A percentile compares a stretch with the other conserved stretches of the same genome.
These are phyloP conservation scores for Dromaius novaehollandiae DNA, from an alignment of 2,113 vertebrate genomes.

Conservation along the genomic window DNA sequence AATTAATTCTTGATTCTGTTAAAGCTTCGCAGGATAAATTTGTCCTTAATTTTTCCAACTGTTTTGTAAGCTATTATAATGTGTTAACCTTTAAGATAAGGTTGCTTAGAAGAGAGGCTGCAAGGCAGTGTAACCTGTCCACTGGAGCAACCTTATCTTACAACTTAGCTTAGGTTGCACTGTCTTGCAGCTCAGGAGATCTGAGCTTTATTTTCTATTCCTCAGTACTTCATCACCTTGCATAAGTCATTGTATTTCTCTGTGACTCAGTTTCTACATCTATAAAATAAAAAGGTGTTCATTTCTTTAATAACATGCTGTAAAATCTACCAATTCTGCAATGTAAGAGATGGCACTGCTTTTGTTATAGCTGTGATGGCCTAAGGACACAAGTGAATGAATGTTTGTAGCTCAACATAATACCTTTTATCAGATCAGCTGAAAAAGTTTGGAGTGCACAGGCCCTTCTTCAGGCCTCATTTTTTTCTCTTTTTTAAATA, in stretches of 20 bases:
- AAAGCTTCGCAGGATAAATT: background rate
- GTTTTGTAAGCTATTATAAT: background rate
- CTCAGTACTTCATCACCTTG: background rate
- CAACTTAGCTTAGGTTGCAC: background rate
- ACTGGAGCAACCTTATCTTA: background rate
- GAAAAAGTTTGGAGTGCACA: background rate
- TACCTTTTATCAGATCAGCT: background rate
- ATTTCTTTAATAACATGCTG: background rate
- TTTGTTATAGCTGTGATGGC: background rate
- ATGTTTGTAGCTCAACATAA: background rate
- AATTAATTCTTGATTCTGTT: background rate
- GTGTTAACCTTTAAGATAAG: background rate
- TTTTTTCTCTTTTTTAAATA: background rate
- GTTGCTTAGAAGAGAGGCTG: background rate
- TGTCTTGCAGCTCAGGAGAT: background rate
- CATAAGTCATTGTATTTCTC: background rate
- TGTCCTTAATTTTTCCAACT: background rate
- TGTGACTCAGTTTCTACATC: background rate
- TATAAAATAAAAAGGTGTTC: background rate
- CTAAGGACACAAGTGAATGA: background rate
- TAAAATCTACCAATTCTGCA: background rate
- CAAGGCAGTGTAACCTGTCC: background rate
- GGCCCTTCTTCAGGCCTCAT: background rate
- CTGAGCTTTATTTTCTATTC: background rate
- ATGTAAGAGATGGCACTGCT: background rate